Evolutionary conservation across 2,797 vertebrate species (phyloP).

Genomic region (Astyanax mexicanus): DNA sequence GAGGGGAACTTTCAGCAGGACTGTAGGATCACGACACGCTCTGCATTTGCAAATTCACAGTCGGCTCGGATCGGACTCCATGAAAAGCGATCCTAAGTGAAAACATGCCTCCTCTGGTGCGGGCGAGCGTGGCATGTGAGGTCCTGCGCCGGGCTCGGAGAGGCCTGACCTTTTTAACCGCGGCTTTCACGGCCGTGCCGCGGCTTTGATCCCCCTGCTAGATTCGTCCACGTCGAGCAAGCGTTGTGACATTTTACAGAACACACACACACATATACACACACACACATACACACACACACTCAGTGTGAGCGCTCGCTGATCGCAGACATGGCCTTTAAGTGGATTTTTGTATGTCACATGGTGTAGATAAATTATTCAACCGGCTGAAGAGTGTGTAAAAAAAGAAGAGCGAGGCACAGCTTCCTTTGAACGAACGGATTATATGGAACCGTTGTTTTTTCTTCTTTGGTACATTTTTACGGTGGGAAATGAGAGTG

Average conservation of each 20-base stretch:
- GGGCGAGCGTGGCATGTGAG: slow-evolving; percentile 21
- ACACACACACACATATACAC: slow-evolving; percentile 12
- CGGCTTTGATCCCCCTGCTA: slow-evolving; percentile 54
- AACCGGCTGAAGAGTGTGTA: not conserved
- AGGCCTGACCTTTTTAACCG: slow-evolving; percentile 37
- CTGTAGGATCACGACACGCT: slow-evolving; percentile 17
- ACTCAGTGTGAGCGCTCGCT: slow-evolving; percentile 7
- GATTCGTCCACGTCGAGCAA: slow-evolving; percentile 17
- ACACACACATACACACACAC: slow-evolving; percentile 13
- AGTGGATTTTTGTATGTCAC: slow-evolving; percentile 28
- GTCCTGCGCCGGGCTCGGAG: slow-evolving; percentile 20
- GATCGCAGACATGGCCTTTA: slow-evolving; percentile 13
- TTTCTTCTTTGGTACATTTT: not conserved
- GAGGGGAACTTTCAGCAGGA: slow-evolving; percentile 20
- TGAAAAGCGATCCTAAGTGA: slow-evolving; percentile 37
- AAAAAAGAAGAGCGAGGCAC: not conserved
- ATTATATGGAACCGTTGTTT: not conserved
- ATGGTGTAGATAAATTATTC: slow-evolving; percentile 31
- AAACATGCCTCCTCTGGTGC: slow-evolving; percentile 23
- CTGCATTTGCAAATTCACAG: slow-evolving; percentile 29
- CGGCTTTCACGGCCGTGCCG: slow-evolving; percentile 11
- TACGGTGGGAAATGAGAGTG: not conserved
- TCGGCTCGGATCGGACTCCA: not conserved
- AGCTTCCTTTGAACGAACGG: not conserved
- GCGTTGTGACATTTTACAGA: slow-evolving; percentile 49